Evolutionary conservation across 1,140 invertebrate genomes (phyloP).

Genomic region (Lepidurus arcticus): DNA sequence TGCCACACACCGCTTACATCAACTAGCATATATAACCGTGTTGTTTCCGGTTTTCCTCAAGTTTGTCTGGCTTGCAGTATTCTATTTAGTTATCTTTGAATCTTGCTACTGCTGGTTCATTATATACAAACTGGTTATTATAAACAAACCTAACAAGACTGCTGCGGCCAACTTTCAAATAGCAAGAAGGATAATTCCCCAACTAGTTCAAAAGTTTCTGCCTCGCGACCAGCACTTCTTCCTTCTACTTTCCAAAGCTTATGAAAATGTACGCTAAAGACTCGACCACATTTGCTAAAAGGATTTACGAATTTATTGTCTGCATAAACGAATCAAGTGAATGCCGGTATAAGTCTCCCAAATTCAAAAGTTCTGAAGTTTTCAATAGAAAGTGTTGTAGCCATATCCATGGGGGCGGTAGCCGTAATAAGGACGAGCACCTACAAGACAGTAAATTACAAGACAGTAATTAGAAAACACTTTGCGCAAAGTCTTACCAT

Average conservation of each 20-base stretch:
- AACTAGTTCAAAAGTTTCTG: not conserved
- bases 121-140: too few relatives aligned
- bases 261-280: too few relatives aligned
- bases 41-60: not conserved
- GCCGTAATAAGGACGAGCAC: not conserved
- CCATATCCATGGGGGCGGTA: not conserved
- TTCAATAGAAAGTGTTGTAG: not conserved
- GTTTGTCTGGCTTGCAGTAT: too few relatives aligned
- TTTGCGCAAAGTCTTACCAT: not conserved
- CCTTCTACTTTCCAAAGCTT: too few relatives aligned
- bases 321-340: too few relatives aligned
- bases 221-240: not conserved
- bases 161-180: too few relatives aligned
- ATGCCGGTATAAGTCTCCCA: too few relatives aligned
- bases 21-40: not conserved
- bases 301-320: too few relatives aligned
- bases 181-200: not conserved
- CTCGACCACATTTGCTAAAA: too few relatives aligned
- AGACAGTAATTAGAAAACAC: not conserved
- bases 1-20: not conserved
- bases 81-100: too few relatives aligned
- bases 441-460: constrained; percentile 1
- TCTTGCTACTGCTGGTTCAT: too few relatives aligned
- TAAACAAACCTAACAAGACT: too few relatives aligned
- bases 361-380: not conserved